Percentiles rank a stretch among this genome's conserved stretches.
Evolutionary conservation across 2,113 vertebrate genomes (phyloP).

Genomic region (Mus pahari): DNA sequence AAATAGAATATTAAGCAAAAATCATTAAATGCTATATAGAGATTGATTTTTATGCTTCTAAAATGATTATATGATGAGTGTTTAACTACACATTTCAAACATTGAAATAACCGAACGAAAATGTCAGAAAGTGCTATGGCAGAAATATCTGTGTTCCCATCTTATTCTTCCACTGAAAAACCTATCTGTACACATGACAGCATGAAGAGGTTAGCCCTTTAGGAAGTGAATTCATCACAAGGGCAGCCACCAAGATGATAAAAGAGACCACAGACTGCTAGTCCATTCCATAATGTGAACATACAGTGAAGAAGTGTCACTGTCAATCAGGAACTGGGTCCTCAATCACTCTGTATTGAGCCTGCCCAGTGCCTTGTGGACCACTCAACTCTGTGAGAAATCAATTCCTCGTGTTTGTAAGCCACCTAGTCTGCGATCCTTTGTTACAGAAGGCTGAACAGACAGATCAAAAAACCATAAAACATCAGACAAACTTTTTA

Average conservation of each 20-base stretch:
- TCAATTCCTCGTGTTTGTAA: background rate
- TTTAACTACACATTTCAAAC: background rate
- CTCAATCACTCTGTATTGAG: background rate
- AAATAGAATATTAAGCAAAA: constrained; percentile 39
- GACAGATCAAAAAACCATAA: background rate
- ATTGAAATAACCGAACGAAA: background rate
- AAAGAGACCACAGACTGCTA: background rate
- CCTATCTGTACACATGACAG: background rate
- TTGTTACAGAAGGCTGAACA: background rate
- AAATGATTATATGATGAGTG: background rate
- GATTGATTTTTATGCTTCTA: background rate
- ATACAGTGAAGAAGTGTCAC: background rate
- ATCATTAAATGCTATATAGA: background rate
- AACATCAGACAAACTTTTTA: background rate
- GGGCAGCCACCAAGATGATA: background rate
- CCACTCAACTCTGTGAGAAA: background rate
- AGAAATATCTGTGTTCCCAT: background rate
- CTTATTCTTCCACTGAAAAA: background rate
- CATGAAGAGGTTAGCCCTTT: background rate
- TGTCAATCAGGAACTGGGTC: background rate
- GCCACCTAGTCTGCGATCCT: background rate
- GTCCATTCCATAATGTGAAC: background rate
- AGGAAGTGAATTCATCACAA: background rate
- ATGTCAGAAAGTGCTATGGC: background rate
- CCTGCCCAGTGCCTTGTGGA: background rate